phyloP scores from a whole-genome alignment of 2,113 vertebrate genomes.

The Poeciliopsis occidentalis region DNA sequence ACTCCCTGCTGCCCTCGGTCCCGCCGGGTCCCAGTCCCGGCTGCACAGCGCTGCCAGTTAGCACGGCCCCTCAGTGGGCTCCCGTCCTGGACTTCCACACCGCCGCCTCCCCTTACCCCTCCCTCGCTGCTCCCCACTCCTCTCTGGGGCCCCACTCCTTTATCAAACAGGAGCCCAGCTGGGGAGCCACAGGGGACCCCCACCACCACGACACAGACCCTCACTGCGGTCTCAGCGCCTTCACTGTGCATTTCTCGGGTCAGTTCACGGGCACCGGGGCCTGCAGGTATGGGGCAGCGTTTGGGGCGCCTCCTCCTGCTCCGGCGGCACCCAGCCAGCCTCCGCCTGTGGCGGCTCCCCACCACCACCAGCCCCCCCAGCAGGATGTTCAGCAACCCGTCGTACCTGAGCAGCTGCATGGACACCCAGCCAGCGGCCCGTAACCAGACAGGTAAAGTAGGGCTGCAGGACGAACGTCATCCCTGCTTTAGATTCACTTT shows the following conservation, averaged over 20 bases:
- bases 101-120: constrained; percentile 86
- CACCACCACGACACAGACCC: constrained; percentile 89
- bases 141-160: constrained; percentile 91
- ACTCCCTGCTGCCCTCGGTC: constrained; percentile 88
- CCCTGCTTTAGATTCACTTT: not conserved
- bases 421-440: constrained; percentile 89
- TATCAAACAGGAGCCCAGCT: constrained; percentile 97
- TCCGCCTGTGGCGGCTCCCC: constrained; percentile 55
- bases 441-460: constrained; percentile 87
- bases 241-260: constrained; percentile 97
- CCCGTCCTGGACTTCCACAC: constrained; percentile 95
- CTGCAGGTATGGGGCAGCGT: constrained; percentile 92
- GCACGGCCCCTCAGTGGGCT: constrained; percentile 91
- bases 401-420: constrained; percentile 94
- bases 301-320: constrained; percentile 78
- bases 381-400: constrained; percentile 91
- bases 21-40: constrained; percentile 83
- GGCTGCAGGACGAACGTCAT: not conserved
- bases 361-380: constrained; percentile 77
- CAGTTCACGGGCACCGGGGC: constrained; percentile 96
- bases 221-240: constrained; percentile 93
- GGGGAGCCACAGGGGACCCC: constrained; percentile 88
- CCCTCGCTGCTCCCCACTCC: constrained; percentile 85
- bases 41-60: constrained; percentile 88
- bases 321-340: constrained; percentile 50